Evolutionary conservation across 2,888 invertebrate genomes (phyloP), one percentile per base, ranked within the genome.

Genomic region (Seira musarum): DNA sequence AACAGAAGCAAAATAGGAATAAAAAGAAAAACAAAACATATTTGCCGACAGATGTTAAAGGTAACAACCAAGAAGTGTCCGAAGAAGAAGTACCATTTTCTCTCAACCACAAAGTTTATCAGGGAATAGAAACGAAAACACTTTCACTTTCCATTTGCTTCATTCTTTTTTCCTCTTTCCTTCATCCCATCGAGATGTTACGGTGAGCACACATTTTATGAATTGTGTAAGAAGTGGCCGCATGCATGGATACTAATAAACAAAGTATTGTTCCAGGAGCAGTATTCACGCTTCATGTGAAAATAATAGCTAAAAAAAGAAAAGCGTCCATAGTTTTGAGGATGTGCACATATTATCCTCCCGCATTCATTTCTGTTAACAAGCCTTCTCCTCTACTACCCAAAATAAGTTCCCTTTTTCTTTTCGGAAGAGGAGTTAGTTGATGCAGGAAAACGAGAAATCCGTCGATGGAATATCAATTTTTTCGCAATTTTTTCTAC

Each of bases 381-480:
- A 30, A 30, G 30, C 30, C 30, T 30, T 8, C 30, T 30, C 8
- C 30, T 10, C 3, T 17, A 53, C 15, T 53, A 53, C 53, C 53
- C 53, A 13, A 53, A 15, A n/a, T 53, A 17, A 53, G 74, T 53
- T 53, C 15, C 15, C 13, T 53, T 53, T 15, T 53, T 17, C 15
- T 53, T 53, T 53, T 15, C 2, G 53, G 8, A 30, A 53, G 71
- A 80, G 76, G 82, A 82, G 77, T 30, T 30, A 30, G 30, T 74
- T 80, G 78, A 82, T 81, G 79, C 81, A 83, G 82, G 84, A 85
- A 85, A 84, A 85, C 83, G 83, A 82, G 83, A 84, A 84, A 84
- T 84, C 79, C 84, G 85, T 85, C 85, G 84, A 85, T 85, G 82
- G 85, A 85, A 85, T 85, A 85, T 85, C 85, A 85, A 85, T 85